Evolutionary conservation across 2,797 vertebrate genomes (phyloP), one percentile per base, ranked within the genome.

Genomic region (Myoxocephalus aenaeus): DNA sequence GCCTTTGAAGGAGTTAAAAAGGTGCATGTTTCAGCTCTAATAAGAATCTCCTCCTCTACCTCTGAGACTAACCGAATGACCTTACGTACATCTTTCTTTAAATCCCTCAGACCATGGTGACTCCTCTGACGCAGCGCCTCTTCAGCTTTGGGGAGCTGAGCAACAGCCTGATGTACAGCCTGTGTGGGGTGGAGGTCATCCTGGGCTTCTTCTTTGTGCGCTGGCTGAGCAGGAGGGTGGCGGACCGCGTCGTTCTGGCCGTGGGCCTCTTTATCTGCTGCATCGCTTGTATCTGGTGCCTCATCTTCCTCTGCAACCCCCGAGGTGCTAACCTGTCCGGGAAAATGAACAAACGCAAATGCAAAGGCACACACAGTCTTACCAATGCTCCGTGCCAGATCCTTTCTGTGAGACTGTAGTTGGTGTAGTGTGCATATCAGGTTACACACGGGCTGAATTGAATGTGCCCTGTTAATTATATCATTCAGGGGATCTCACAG

Each of bases 171-270:
- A 96, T 97, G 95, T 97, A 97, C 93, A 93, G 95, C 84, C 88
- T 96, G 84, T 96, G 96, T n/a, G 96, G 96, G 6, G 92, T 96
- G 84, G 96, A 97, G 95, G 96, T 96, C 89, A 96, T 97, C 85
- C 80, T 90, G 77, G 95, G 96, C 70, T 97, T 97, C 91, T 94
- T 96, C 86, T 92, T 96, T 7, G 96, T 97, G 67, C 96, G 95
- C 82, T 94, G 94, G 93, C 93, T 97, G 84, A 96, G 96, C 85
- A 61, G 79, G n/a, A 92, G 86, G 73, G 91, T 95, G 86, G 91
- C 92, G 7, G 96, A 97, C 83, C 96, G 96, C 0, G 91, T 85
- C 3, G 91, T 96, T 79, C 92, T 96, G 73, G 94, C 92, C 0
- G 75, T 72, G 1, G 96, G 96, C 70, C 92, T 97, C 81, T 57